Evolutionary conservation across 2,797 vertebrate species (phyloP).

Genomic region (Otolemur crassicaudatus): DNA sequence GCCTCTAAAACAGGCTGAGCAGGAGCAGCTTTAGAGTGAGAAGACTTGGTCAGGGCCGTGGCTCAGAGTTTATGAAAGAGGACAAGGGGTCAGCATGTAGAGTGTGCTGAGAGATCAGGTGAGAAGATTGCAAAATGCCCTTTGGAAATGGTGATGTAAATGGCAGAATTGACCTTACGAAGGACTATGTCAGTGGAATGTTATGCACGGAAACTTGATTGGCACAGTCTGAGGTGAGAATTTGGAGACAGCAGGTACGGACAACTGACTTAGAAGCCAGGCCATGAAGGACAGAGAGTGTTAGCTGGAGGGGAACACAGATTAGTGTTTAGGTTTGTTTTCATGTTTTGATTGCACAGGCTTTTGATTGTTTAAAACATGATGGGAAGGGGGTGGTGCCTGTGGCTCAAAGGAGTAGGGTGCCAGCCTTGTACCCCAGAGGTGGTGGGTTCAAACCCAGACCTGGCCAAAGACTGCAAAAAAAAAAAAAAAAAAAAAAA

Average conservation of each 20-base stretch:
- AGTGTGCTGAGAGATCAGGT: neutral
- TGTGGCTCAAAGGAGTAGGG: too few relatives aligned
- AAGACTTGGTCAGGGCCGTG: too few relatives aligned
- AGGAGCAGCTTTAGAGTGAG: neutral
- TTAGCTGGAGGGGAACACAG: neutral
- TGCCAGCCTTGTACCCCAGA: too few relatives aligned
- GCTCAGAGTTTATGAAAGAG: neutral
- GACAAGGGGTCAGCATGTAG: neutral
- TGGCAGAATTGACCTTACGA: neutral
- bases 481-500: too few relatives aligned
- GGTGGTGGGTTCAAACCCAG: too few relatives aligned
- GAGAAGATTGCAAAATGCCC: neutral
- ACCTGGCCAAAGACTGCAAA: too few relatives aligned
- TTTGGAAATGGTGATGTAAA: neutral
- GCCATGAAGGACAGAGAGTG: neutral
- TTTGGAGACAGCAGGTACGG: neutral
- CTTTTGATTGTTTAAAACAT: neutral
- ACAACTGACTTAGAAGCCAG: neutral
- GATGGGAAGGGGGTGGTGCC: neutral
- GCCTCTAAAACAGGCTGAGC: neutral
- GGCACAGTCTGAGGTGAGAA: neutral
- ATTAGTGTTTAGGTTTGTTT: neutral
- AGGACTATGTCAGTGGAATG: neutral
- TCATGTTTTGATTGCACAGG: neutral
- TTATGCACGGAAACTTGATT: neutral